A percentile compares a stretch with the other conserved stretches of the same genome.
phyloP scores from a whole-genome alignment of 2,113 vertebrate genomes.

The Actenoides hombroni region DNA sequence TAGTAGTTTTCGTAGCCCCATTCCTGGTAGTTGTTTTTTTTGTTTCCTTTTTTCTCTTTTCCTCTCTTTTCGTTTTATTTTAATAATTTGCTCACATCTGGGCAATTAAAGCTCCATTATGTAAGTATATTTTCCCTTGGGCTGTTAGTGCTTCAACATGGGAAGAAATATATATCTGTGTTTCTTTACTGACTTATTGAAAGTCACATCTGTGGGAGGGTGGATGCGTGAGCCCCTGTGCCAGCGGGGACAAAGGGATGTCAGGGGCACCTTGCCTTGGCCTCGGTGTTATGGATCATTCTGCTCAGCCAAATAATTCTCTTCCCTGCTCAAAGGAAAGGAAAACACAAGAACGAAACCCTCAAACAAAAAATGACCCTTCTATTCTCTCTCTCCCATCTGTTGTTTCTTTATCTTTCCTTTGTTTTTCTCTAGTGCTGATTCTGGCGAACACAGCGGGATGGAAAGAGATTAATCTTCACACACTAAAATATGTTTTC shows the following conservation, averaged over 20 bases:
- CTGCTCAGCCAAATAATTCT: background rate
- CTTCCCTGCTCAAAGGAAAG: background rate
- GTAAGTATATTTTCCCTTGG: background rate
- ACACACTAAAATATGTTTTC: constrained; percentile 42
- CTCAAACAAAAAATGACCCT: background rate
- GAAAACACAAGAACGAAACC: background rate
- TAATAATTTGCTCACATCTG: background rate
- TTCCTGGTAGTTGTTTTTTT: background rate
- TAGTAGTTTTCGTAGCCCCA: background rate
- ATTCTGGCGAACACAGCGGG: constrained; percentile 1
- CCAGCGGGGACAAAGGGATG: background rate
- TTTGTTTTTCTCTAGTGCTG: background rate
- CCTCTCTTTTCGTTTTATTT: background rate
- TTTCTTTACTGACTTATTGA: background rate
- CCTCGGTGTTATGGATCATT: background rate
- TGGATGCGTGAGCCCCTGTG: accelerated
- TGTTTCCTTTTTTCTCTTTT: too few relatives aligned
- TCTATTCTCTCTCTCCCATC: background rate
- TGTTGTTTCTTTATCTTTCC: constrained; percentile 23
- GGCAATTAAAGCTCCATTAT: background rate
- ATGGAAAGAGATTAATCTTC: constrained; percentile 53
- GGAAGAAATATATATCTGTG: background rate
- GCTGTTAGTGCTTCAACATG: background rate
- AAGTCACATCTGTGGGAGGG: accelerated
- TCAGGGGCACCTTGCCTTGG: background rate